Percentiles rank a stretch among this genome's conserved stretches.
These are phyloP conservation scores for Drosophila nr. perissopoda DNA, from an alignment of 2,888 invertebrate species.

Conservation along the genomic window DNA sequence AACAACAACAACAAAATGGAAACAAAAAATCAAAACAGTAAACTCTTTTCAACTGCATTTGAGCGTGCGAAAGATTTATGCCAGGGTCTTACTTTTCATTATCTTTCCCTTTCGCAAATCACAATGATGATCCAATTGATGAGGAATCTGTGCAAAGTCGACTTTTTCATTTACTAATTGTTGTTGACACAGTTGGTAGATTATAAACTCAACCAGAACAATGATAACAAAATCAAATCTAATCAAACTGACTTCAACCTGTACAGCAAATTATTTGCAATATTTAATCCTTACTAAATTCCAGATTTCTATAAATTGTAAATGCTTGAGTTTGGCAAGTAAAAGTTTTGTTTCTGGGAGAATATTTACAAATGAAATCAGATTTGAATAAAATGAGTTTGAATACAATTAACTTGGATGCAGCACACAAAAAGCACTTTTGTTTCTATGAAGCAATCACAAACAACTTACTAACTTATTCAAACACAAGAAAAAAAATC, in stretches of 20 bases:
- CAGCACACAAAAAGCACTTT: not conserved
- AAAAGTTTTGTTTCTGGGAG: constrained; percentile 8
- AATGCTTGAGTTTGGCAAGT: not conserved
- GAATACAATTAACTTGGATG: constrained; percentile 4
- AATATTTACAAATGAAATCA: constrained; percentile 13
- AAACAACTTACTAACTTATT: constrained; percentile 44
- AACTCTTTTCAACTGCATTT: constrained; percentile 52
- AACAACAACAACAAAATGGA: not conserved
- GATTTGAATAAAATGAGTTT: constrained; percentile 14
- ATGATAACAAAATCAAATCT: not conserved
- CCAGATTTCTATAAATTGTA: not conserved
- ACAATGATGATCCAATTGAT: constrained; percentile 35
- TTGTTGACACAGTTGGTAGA: not conserved
- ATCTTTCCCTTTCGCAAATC: constrained; percentile 19
- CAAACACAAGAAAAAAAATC: constrained; percentile 18
- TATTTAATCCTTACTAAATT: not conserved
- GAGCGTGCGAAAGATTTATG: constrained; percentile 47
- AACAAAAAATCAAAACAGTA: constrained; percentile 18
- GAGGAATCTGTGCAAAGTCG: constrained; percentile 17
- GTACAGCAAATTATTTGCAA: not conserved
- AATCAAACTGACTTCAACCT: not conserved
- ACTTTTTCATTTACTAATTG: constrained; percentile 47
- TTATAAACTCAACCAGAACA: not conserved
- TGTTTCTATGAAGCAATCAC: constrained; percentile 24
- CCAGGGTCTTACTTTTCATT: constrained; percentile 37